Conservation (phyloP, 2,113 vertebrate species). For the Actenoides lindsayi region DNA sequence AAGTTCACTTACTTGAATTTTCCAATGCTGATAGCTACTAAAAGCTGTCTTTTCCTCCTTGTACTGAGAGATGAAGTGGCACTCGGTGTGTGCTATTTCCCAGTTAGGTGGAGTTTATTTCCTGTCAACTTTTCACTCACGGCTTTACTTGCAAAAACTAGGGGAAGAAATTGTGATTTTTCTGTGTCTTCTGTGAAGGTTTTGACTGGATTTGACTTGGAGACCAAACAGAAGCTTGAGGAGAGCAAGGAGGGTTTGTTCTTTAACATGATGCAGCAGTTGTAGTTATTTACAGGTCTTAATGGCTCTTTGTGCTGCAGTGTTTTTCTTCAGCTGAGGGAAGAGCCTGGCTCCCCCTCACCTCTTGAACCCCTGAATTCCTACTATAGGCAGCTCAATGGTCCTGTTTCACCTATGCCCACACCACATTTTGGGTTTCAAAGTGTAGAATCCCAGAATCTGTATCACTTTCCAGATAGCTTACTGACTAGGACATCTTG, state of each 20-base stretch:
- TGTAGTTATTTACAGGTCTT: neutral
- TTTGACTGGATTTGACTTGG: neutral
- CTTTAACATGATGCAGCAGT: neutral
- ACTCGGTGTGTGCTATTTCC: neutral
- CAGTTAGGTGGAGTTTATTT: neutral
- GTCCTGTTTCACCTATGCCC: neutral
- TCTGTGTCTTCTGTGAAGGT: neutral
- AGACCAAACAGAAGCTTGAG: neutral
- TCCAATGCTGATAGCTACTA: neutral
- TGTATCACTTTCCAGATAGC: neutral
- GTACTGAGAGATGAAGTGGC: neutral
- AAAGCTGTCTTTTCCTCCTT: neutral
- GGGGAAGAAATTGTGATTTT: neutral
- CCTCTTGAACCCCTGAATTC: neutral
- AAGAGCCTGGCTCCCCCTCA: neutral
- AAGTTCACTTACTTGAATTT: neutral
- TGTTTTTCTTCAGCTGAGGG: neutral
- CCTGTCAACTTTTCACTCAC: neutral
- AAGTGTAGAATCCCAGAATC: neutral
- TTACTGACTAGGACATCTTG: neutral
- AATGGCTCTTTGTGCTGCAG: neutral
- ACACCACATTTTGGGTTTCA: neutral
- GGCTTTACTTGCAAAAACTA: neutral
- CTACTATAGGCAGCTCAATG: neutral
- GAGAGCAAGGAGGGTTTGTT: neutral